phyloP scores from a whole-genome alignment of 2,113 vertebrate species.

The Promerops cafer region DNA sequence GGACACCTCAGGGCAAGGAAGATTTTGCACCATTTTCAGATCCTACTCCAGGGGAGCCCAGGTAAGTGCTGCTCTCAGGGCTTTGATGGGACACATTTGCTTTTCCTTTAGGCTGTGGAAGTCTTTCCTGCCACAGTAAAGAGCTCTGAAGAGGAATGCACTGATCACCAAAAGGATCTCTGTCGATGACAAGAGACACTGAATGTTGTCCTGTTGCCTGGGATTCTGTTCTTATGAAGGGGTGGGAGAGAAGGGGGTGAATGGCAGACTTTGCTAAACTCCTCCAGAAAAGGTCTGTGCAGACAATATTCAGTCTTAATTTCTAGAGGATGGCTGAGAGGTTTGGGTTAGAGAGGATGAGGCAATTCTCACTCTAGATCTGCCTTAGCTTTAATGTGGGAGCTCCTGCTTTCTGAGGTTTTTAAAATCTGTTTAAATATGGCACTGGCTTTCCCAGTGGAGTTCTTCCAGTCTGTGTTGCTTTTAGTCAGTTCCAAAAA shows the following conservation, averaged over 20 bases:
- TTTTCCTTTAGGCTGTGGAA: not conserved
- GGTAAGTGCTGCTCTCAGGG: conserved; percentile 70
- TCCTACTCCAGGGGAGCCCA: conserved; percentile 97
- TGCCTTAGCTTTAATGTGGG: not conserved
- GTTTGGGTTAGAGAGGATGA: not conserved
- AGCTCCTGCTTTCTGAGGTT: not conserved
- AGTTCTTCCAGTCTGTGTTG: not conserved
- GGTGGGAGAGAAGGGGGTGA: not conserved
- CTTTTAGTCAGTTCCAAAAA: conserved; percentile 10
- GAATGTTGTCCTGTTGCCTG: not conserved
- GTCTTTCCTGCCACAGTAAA: not conserved
- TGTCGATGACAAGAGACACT: not conserved
- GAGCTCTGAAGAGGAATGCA: not conserved
- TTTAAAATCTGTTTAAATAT: not conserved
- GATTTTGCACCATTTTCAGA: conserved; percentile 98
- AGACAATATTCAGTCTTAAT: not conserved
- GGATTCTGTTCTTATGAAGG: not conserved
- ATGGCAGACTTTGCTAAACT: not conserved
- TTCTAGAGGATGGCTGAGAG: not conserved
- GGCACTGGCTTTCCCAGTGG: not conserved
- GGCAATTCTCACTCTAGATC: not conserved
- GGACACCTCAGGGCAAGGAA: conserved; percentile 97
- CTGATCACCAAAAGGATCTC: not conserved
- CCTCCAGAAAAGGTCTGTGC: not conserved
- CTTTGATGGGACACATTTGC: not conserved